Evolutionary conservation across 2,113 vertebrate species (phyloP), one percentile per base, ranked within the genome.

Genomic region (Prietella phreatophila): DNA sequence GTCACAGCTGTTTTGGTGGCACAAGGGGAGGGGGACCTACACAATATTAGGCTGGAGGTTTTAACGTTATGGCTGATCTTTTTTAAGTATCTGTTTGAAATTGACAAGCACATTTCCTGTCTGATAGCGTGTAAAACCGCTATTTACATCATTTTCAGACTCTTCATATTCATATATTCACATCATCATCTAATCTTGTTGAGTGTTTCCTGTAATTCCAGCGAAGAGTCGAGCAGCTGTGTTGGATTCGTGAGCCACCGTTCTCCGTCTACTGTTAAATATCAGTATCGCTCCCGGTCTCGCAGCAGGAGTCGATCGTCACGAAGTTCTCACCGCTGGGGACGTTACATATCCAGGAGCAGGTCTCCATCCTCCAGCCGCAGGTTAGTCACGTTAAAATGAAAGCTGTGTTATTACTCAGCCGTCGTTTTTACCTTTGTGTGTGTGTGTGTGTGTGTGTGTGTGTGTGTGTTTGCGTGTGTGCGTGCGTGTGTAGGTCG

Each of bases 311-410:
- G 95, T 84, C 91, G 89, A 61, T 96, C 96, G 47, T 94, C 94
- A 4, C 93, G 88, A 85, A 97, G 94, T 82, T 95, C 94, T 93
- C 93, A 94, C 83, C 89, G 94, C 90, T 96, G 96, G 3, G 92
- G 94, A 81, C 96, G 94, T 90, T 96, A 94, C 82, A 7, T 39
- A 61, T 96, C 96, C 82, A 91, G 96, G 88, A 97, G 97, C 93
- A 93, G 93, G 33, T 97, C 97, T 8, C 93, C 93, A 85, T 96
- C 96, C 58, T 97, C 97, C 4, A 95, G 92, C 90, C 96, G 94
- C 93, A 94, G 93, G 96, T 96, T 86, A 0, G 83, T 63, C 22
- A 42, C 79, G 17, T 56, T 58, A 8, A 4, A 33, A 81, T 9
- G 30, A 42, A 82, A 55, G 50, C 27, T 15, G 36, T 75, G 36